Percentiles rank a stretch among this genome's conserved stretches.
These are phyloP conservation scores for Steinernema khuongi DNA, from an alignment of 1,140 invertebrate species.

Conservation along the genomic window DNA sequence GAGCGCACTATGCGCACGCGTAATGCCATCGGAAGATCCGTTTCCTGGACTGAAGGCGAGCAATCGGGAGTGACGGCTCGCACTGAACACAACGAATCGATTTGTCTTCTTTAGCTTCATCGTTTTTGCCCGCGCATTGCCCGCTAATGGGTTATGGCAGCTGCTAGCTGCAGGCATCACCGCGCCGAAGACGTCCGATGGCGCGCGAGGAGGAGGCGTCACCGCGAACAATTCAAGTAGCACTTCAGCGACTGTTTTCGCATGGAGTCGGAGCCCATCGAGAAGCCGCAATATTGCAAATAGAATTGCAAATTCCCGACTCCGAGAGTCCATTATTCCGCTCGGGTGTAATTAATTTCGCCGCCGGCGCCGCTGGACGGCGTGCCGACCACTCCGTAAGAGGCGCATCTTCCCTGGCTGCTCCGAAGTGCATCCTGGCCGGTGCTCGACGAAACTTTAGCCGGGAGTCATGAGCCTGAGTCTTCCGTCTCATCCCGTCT, in stretches of 20 bases:
- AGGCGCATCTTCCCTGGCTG: neutral
- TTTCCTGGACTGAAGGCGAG: neutral
- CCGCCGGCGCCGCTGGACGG: neutral
- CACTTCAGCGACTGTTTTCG: neutral
- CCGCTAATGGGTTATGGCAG: constrained; percentile 16
- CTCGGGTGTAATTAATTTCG: neutral
- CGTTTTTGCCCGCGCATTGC: constrained; percentile 16
- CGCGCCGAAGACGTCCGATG: neutral
- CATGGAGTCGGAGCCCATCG: neutral
- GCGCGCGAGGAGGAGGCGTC: neutral
- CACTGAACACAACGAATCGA: constrained; percentile 3
- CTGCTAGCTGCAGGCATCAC: neutral
- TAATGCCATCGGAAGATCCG: too few species aligned
- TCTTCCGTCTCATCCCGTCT: neutral
- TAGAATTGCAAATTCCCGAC: neutral
- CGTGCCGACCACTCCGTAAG: neutral
- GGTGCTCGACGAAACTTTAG: too few species aligned
- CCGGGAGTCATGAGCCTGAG: too few species aligned
- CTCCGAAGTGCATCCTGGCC: neutral
- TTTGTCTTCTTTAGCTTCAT: constrained; percentile 17
- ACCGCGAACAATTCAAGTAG: neutral
- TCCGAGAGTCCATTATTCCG: neutral
- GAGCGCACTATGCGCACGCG: too few species aligned
- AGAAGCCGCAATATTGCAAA: neutral
- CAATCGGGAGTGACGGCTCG: constrained; percentile 8